phyloP scores from a whole-genome alignment of 2,113 vertebrate species.

The Climacteris rufus region DNA sequence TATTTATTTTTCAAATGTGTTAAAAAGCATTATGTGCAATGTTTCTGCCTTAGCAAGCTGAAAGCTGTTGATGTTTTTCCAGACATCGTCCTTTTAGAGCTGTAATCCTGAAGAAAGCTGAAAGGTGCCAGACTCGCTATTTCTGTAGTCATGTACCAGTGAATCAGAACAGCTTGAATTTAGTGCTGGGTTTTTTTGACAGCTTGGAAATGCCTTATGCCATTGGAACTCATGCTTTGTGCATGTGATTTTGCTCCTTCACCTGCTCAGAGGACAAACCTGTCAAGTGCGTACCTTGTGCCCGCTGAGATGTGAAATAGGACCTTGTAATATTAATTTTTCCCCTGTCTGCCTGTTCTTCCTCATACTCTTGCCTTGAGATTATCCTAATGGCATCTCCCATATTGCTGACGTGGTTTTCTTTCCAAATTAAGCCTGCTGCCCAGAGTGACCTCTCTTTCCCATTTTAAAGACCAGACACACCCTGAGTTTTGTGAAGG shows the following conservation, averaged over 20 bases:
- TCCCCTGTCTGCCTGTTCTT: neutral
- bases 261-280: conserved; percentile 1
- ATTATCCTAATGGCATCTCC: neutral
- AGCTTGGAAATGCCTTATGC: neutral
- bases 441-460: neutral
- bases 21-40: neutral
- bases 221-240: neutral
- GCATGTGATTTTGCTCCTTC: neutral
- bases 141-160: neutral
- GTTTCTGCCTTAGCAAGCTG: conserved; percentile 9
- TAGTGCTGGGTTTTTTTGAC: neutral
- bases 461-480: neutral
- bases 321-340: neutral
- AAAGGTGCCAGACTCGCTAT: conserved; percentile 44
- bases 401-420: neutral
- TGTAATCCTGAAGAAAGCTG: conserved; percentile 10
- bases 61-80: conserved; percentile 3
- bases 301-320: neutral
- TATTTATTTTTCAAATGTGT: conserved; percentile 1
- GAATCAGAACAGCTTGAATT: conserved; percentile 39
- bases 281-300: neutral
- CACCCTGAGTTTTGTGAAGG: neutral
- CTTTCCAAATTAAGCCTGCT: neutral
- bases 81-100: neutral
- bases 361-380: neutral